Percentiles rank a stretch among this genome's conserved stretches.
Evolutionary conservation across 2,888 invertebrate genomes (phyloP).

Genomic region (Bembecia ichneumoniformis): DNA sequence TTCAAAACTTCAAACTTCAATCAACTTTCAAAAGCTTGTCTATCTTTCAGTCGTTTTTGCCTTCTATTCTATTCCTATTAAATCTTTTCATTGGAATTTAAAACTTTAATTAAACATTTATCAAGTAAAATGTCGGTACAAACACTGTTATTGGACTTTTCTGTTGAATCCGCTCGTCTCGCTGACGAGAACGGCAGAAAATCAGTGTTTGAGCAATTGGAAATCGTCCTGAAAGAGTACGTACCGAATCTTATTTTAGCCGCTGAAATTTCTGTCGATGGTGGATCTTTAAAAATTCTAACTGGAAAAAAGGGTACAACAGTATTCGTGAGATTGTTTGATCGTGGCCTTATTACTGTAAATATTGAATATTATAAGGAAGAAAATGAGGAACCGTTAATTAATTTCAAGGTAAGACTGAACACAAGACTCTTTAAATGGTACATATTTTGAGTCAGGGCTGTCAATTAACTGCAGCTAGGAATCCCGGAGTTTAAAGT

Average conservation of each 20-base stretch:
- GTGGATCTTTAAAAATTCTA: conserved; percentile 78
- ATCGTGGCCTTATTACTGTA: conserved; percentile 82
- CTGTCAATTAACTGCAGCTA: too few species aligned
- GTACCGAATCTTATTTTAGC: conserved; percentile 79
- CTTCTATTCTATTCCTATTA: not conserved
- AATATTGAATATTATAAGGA: conserved; percentile 87
- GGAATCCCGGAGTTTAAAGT: too few species aligned
- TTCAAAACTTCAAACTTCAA: too few species aligned
- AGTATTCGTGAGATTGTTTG: conserved; percentile 80
- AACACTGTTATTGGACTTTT: conserved; percentile 85
- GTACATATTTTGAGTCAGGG: too few species aligned
- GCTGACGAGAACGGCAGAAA: conserved; percentile 77
- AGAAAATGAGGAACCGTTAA: conserved; percentile 79
- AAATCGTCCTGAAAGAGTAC: conserved; percentile 79
- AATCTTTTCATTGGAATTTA: not conserved
- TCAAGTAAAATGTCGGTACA: conserved; percentile 79
- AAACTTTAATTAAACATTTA: not conserved
- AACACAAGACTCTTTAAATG: too few species aligned
- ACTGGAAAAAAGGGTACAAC: conserved; percentile 80
- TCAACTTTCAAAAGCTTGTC: too few species aligned
- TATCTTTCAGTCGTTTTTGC: not conserved
- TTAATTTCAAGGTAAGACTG: conserved; percentile 81
- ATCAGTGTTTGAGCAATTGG: conserved; percentile 76
- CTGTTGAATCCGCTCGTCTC: conserved; percentile 78
- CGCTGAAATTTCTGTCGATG: conserved; percentile 77